Evolutionary conservation across 2,113 vertebrate genomes (phyloP).

Genomic region (Ranitomeya variabilis): DNA sequence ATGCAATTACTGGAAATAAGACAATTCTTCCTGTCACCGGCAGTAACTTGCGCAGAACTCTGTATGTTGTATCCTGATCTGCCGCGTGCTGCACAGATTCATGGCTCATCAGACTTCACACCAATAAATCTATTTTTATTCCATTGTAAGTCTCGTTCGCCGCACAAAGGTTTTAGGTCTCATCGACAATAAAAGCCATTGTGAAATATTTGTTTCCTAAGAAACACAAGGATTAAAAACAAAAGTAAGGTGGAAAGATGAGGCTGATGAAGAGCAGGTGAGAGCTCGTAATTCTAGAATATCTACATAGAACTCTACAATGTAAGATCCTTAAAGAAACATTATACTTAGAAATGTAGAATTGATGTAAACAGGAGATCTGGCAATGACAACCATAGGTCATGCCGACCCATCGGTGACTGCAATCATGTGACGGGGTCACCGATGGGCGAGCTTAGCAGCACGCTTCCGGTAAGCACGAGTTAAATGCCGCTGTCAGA

Average conservation of each 20-base stretch:
- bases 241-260: background rate
- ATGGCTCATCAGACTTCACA: background rate
- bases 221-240: background rate
- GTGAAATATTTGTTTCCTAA: background rate
- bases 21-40: constrained; percentile 1
- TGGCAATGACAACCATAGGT: too few relatives aligned
- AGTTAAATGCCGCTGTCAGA: too few relatives aligned
- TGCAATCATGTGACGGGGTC: too few relatives aligned
- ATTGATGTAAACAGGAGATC: too few relatives aligned
- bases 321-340: background rate
- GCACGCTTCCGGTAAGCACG: too few relatives aligned
- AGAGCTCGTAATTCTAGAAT: background rate
- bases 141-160: background rate
- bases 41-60: background rate
- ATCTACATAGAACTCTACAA: background rate
- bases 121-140: background rate
- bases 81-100: background rate
- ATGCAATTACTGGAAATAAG: constrained; percentile 10
- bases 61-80: background rate
- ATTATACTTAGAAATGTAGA: background rate
- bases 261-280: background rate
- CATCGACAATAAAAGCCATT: background rate
- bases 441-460: too few relatives aligned
- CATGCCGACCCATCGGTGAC: too few relatives aligned
- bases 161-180: background rate